These are phyloP conservation scores for Drosophila algonquin DNA, from an alignment of 2,888 invertebrate species.

Conservation along the genomic window DNA sequence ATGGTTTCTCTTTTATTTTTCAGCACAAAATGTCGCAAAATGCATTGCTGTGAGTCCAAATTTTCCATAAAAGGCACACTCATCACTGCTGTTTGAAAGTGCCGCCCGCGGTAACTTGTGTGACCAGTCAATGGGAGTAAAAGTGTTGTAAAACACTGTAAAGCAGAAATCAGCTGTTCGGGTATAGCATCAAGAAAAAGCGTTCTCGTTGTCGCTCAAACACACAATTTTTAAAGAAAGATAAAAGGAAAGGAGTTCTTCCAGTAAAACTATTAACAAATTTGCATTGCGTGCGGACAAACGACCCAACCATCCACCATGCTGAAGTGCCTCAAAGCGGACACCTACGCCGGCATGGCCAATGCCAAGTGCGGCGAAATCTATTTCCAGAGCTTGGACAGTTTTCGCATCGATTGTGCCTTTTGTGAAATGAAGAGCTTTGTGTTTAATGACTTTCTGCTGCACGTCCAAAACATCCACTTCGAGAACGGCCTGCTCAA, in stretches of 20 bases:
- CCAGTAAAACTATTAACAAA: not conserved
- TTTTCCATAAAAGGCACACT: too few species aligned
- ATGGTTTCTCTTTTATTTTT: too few species aligned
- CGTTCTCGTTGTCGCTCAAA: slow-evolving; percentile 49
- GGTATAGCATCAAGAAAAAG: slow-evolving; percentile 17
- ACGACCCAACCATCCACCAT: slow-evolving; percentile 52
- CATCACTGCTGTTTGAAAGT: not conserved
- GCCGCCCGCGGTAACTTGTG: slow-evolving; percentile 5
- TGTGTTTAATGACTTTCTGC: slow-evolving; percentile 71
- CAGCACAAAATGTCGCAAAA: too few species aligned
- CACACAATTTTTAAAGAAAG: slow-evolving; percentile 7
- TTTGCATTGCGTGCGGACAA: slow-evolving; percentile 18
- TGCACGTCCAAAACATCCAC: slow-evolving; percentile 76
- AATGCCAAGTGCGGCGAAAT: slow-evolving; percentile 80
- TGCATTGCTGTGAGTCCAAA: too few species aligned
- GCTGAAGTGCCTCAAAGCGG: slow-evolving; percentile 61
- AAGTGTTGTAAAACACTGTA: slow-evolving; percentile 42
- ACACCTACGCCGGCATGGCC: slow-evolving; percentile 61
- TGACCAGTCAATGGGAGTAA: not conserved
- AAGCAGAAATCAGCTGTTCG: slow-evolving; percentile 51
- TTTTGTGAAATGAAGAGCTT: slow-evolving; percentile 77
- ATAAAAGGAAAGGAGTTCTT: slow-evolving; percentile 15
- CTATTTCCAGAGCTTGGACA: slow-evolving; percentile 71
- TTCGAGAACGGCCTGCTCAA: slow-evolving; percentile 71
- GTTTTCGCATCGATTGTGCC: slow-evolving; percentile 73